These are phyloP conservation scores for Neotoxoptera formosana DNA, from an alignment of 1,140 invertebrate genomes.

Conservation along the genomic window DNA sequence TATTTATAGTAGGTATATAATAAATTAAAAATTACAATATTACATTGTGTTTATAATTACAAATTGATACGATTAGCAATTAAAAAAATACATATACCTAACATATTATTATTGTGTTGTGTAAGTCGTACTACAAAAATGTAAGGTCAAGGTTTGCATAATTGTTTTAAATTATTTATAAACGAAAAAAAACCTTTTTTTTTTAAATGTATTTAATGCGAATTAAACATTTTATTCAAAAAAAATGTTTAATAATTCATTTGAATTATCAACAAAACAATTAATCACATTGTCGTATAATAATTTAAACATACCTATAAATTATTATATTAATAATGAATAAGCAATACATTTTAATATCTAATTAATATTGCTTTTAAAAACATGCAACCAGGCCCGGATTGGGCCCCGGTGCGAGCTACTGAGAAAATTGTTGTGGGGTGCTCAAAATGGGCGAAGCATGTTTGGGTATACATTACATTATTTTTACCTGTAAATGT, in stretches of 20 bases:
- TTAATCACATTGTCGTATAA: neutral
- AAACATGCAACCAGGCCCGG: neutral
- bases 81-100: neutral
- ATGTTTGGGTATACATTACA: too few relatives aligned
- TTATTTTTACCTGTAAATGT: too few relatives aligned
- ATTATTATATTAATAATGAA: neutral
- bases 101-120: neutral
- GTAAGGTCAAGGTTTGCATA: neutral
- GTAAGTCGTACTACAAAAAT: neutral
- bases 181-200: neutral
- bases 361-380: neutral
- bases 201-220: neutral
- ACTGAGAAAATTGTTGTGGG: too few relatives aligned
- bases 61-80: neutral
- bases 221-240: neutral
- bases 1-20: neutral
- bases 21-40: neutral
- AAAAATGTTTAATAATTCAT: neutral
- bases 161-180: neutral
- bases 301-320: too few relatives aligned
- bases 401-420: too few relatives aligned
- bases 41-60: constrained; percentile 11
- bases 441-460: too few relatives aligned
- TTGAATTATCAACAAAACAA: neutral
- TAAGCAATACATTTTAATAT: neutral